phyloP scores from a whole-genome alignment of 2,113 vertebrate species.

The Prietella phreatophila region DNA sequence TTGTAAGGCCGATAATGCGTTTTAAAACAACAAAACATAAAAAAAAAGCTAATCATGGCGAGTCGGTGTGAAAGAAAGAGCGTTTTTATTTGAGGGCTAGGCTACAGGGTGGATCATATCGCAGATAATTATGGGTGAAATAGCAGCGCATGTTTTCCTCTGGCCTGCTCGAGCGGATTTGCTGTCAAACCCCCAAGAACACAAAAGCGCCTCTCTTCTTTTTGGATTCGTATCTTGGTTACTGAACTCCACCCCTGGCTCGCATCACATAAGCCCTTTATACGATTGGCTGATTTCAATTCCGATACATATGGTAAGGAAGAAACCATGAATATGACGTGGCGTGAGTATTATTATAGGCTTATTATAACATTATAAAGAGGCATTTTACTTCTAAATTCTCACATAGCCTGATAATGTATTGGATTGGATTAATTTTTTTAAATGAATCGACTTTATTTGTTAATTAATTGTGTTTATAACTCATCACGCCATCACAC shows the following conservation, averaged over 20 bases:
- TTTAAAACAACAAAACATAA: background rate
- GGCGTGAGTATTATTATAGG: background rate
- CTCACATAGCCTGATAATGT: background rate
- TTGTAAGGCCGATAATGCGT: background rate
- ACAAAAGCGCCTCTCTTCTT: conserved; percentile 28
- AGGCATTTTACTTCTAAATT: background rate
- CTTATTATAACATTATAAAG: background rate
- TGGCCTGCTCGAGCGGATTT: conserved; percentile 14
- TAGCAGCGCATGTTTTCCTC: conserved; percentile 17
- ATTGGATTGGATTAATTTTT: background rate
- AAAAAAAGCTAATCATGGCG: background rate
- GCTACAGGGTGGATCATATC: conserved; percentile 28
- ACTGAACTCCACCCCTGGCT: conserved; percentile 2
- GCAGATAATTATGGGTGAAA: conserved; percentile 25
- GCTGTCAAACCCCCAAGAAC: conserved; percentile 13
- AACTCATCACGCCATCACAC: background rate
- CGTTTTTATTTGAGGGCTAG: conserved; percentile 4
- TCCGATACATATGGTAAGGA: background rate
- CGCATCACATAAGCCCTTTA: background rate
- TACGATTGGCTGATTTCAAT: background rate
- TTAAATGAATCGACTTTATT: background rate
- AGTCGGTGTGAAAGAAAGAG: background rate
- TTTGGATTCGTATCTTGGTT: conserved; percentile 12
- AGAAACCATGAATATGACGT: background rate
- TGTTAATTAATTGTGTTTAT: background rate